Conservation (phyloP, 2,797 vertebrate genomes). For the Myotis daubentonii region DNA sequence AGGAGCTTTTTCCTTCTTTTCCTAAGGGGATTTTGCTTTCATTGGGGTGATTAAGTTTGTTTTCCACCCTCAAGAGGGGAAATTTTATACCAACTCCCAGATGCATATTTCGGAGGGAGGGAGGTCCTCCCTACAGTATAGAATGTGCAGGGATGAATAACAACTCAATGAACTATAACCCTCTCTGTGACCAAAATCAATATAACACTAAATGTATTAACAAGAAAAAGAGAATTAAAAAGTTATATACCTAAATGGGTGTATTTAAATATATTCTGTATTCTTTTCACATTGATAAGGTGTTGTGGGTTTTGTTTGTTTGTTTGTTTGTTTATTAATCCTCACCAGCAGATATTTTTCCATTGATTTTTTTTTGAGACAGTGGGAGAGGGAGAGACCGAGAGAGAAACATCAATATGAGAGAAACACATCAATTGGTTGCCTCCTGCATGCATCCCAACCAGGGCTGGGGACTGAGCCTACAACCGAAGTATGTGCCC, state of each 20-base stretch:
- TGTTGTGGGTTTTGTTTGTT: no score
- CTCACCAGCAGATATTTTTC: no score
- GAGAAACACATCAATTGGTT: no score
- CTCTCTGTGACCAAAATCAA: not conserved
- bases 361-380: no score
- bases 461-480: no score
- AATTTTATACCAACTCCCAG: not conserved
- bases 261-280: not conserved
- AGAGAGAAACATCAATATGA: no score
- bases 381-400: no score
- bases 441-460: no score
- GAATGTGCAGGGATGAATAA: not conserved
- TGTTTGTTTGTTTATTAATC: no score
- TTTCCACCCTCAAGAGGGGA: not conserved
- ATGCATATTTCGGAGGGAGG: not conserved
- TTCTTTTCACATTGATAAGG: not conserved
- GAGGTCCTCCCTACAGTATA: not conserved
- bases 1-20: not conserved
- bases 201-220: not conserved
- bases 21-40: not conserved
- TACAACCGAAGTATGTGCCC: no score
- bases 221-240: not conserved
- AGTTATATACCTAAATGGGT: not conserved
- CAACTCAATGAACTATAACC: not conserved
- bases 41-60: not conserved